Percentiles rank a stretch among this genome's conserved stretches.
Conservation (phyloP, 2,797 vertebrate genomes). For the Pachyuromys duprasi region DNA sequence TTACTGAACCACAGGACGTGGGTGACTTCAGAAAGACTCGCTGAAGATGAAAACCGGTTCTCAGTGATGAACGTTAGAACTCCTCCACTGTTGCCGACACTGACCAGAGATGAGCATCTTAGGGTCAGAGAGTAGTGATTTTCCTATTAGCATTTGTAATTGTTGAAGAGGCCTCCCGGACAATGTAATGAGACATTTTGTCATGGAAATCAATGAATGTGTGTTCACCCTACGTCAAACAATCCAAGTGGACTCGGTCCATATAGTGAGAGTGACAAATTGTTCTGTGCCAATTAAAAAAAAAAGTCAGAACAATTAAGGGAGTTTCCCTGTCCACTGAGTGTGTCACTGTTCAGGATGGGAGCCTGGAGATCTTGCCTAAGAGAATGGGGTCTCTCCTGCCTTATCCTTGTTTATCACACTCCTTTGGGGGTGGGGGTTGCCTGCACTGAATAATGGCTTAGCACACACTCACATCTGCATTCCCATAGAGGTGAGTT, state of each 20-base stretch:
- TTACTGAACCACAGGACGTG: too few relatives aligned
- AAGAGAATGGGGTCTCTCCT: too few relatives aligned
- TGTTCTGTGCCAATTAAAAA: not conserved
- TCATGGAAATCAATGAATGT: not conserved
- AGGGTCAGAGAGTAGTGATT: not conserved
- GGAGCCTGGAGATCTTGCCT: not conserved
- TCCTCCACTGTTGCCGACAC: rapidly evolving
- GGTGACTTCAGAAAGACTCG: rapidly evolving
- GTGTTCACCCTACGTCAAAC: not conserved
- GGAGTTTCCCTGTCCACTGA: not conserved
- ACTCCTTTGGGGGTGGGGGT: too few relatives aligned
- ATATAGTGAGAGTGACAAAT: not conserved
- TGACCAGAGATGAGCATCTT: rapidly evolving
- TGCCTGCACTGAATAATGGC: too few relatives aligned
- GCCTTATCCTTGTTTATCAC: not conserved
- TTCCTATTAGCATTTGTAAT: not conserved
- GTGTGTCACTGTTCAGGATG: not conserved
- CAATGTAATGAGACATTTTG: not conserved
- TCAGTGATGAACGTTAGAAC: not conserved
- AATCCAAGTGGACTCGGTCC: not conserved
- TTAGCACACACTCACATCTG: rapidly evolving
- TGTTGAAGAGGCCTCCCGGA: not conserved
- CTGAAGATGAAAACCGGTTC: not conserved
- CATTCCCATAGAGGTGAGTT: rapidly evolving
- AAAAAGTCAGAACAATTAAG: not conserved